phyloP scores from a whole-genome alignment of 2,888 invertebrate genomes.

The Agrochola macilenta region DNA sequence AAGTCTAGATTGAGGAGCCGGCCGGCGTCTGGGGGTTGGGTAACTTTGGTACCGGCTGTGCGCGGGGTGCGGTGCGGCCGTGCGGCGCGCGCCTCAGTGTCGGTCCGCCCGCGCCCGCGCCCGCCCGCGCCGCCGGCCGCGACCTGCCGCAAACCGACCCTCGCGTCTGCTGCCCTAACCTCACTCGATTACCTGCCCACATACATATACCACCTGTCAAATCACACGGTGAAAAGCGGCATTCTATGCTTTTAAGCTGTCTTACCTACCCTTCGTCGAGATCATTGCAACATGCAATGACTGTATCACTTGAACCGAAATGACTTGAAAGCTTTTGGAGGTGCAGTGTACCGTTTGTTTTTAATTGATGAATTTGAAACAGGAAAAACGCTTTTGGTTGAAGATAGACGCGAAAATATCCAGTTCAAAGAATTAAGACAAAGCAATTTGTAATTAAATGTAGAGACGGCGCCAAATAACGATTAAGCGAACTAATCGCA shows the following conservation, averaged over 20 bases:
- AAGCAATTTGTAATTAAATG: conserved; percentile 25
- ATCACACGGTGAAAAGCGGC: conserved; percentile 61
- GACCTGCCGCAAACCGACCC: conserved; percentile 84
- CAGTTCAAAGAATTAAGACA: conserved; percentile 7
- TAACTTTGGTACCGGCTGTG: conserved; percentile 50
- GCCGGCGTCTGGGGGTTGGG: conserved; percentile 66
- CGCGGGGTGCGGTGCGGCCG: conserved; percentile 76
- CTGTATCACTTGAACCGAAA: conserved; percentile 50
- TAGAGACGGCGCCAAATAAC: conserved; percentile 36
- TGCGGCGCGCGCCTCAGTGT: conserved; percentile 89
- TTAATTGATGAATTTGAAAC: conserved; percentile 44
- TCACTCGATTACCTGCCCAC: conserved; percentile 81
- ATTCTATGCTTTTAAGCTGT: conserved; percentile 55
- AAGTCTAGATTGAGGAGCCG: conserved; percentile 78
- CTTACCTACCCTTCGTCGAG: conserved; percentile 33
- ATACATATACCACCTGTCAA: conserved; percentile 78
- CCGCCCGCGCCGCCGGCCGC: conserved; percentile 85
- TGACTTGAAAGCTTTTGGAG: conserved; percentile 59
- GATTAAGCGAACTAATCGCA: conserved; percentile 11
- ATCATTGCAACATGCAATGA: conserved; percentile 60
- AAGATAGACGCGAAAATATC: conserved; percentile 3
- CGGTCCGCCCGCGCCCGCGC: conserved; percentile 88
- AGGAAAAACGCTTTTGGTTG: conserved; percentile 10
- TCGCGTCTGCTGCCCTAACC: conserved; percentile 81
- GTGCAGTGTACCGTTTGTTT: conserved; percentile 60